Conservation (phyloP, 2,113 vertebrate species). For the Gambusia holbrooki region DNA sequence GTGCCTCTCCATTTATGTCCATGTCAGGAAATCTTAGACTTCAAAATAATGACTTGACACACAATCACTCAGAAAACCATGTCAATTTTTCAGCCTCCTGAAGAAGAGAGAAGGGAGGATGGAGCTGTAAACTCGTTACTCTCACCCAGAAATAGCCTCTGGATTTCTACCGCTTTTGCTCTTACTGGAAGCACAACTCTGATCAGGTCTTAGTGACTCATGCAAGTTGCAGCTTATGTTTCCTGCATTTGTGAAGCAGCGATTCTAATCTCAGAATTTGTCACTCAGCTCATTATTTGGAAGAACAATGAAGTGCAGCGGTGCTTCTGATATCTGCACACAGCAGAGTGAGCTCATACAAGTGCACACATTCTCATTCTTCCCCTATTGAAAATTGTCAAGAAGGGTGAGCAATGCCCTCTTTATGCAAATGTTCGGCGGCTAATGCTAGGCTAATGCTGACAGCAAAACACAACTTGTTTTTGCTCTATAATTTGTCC, state of each 20-base stretch:
- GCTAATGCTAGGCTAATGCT: background rate
- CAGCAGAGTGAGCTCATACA: slow-evolving; percentile 35
- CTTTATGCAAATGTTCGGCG: slow-evolving; percentile 8
- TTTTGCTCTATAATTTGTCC: background rate
- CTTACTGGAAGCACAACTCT: slow-evolving; percentile 9
- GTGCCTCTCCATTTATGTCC: background rate
- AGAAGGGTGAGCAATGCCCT: slow-evolving; percentile 8
- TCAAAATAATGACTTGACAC: background rate
- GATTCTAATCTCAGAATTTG: slow-evolving; percentile 15
- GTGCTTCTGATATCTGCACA: slow-evolving; percentile 29
- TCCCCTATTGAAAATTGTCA: slow-evolving; percentile 28
- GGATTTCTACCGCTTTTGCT: background rate
- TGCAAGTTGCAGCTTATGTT: slow-evolving; percentile 10
- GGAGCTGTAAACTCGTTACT: background rate
- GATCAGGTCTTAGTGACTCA: slow-evolving; percentile 19
- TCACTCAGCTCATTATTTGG: slow-evolving; percentile 29
- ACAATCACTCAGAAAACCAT: slow-evolving; percentile 10
- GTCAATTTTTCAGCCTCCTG: background rate
- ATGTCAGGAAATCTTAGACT: slow-evolving; percentile 1
- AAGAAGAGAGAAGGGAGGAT: background rate
- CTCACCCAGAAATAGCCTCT: background rate
- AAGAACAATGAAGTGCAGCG: slow-evolving; percentile 43
- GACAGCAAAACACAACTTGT: slow-evolving; percentile 9
- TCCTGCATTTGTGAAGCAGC: slow-evolving; percentile 27
- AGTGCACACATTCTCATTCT: slow-evolving; percentile 7